Percentiles rank a stretch among this genome's conserved stretches.
Conservation (phyloP, 1,140 invertebrate species). For the Mamestra configurata region DNA sequence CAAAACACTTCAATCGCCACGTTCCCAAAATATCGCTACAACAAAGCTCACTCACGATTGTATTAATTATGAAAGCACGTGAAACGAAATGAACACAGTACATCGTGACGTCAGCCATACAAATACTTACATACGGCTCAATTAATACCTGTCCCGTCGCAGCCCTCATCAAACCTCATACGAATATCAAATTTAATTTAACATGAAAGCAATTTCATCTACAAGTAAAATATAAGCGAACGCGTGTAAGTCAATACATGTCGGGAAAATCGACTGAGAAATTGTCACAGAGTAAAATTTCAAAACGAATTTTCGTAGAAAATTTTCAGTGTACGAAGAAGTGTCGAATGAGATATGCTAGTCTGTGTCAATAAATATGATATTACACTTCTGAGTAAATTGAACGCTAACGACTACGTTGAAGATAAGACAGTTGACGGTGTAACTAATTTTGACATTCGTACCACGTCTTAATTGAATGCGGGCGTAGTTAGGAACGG, state of each 20-base stretch:
- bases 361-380: conserved; percentile 44
- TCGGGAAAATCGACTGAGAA: conserved; percentile 36
- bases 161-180: conserved; percentile 69
- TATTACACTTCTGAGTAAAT: conserved; percentile 50
- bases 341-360: background rate
- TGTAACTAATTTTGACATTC: conserved; percentile 61
- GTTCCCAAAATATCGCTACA: background rate
- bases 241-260: conserved; percentile 48
- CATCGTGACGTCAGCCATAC: conserved; percentile 49
- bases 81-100: conserved; percentile 45
- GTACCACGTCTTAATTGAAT: conserved; percentile 64
- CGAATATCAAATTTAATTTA: conserved; percentile 78
- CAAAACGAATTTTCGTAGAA: background rate
- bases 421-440: conserved; percentile 53
- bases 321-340: conserved; percentile 3
- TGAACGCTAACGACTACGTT: conserved; percentile 43
- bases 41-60: conserved; percentile 8
- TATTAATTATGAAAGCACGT: conserved; percentile 42
- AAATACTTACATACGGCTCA: conserved; percentile 59
- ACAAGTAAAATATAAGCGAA: conserved; percentile 64
- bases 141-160: conserved; percentile 66
- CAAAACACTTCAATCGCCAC: background rate
- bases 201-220: conserved; percentile 76
- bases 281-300: conserved; percentile 8
- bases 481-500: conserved; percentile 48